phyloP scores from a whole-genome alignment of 2,797 vertebrate genomes.

The Ambastaia sidthimunki region DNA sequence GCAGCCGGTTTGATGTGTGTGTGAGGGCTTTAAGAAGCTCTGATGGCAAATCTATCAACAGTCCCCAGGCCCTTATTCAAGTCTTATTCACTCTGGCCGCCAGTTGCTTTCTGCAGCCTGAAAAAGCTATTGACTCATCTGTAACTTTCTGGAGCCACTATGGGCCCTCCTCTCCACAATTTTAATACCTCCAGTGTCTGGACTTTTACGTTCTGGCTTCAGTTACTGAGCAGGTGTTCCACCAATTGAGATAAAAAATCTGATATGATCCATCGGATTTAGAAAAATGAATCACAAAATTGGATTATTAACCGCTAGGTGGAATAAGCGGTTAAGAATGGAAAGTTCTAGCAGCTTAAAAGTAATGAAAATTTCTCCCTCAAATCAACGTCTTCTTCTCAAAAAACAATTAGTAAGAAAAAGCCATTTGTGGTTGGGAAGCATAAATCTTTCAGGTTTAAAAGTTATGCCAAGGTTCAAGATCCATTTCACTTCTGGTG shows the following conservation, averaged over 20 bases:
- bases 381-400: conserved; percentile 42
- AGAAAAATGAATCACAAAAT: conserved; percentile 18
- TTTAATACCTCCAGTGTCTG: conserved; percentile 43
- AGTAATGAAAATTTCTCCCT: conserved; percentile 7
- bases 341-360: conserved; percentile 22
- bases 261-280: conserved; percentile 2
- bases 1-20: conserved; percentile 27
- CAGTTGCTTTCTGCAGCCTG: conserved; percentile 49
- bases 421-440: conserved; percentile 38
- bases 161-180: conserved; percentile 34
- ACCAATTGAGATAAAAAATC: conserved; percentile 44
- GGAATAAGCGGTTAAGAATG: conserved; percentile 18
- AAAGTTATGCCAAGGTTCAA: conserved; percentile 42
- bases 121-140: conserved; percentile 57
- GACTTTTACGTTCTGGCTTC: conserved; percentile 48
- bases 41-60: conserved; percentile 55
- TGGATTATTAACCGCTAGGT: conserved; percentile 34
- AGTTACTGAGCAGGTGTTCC: conserved; percentile 57
- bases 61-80: conserved; percentile 26
- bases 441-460: conserved; percentile 26
- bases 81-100: conserved; percentile 42
- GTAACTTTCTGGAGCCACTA: conserved; percentile 42
- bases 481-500: conserved; percentile 36
- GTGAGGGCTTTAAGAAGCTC: conserved; percentile 30
- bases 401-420: conserved; percentile 38